Percentiles rank a stretch among this genome's conserved stretches.
These are phyloP conservation scores for Malurus melanocephalus DNA, from an alignment of 2,113 vertebrate species.

Conservation along the genomic window DNA sequence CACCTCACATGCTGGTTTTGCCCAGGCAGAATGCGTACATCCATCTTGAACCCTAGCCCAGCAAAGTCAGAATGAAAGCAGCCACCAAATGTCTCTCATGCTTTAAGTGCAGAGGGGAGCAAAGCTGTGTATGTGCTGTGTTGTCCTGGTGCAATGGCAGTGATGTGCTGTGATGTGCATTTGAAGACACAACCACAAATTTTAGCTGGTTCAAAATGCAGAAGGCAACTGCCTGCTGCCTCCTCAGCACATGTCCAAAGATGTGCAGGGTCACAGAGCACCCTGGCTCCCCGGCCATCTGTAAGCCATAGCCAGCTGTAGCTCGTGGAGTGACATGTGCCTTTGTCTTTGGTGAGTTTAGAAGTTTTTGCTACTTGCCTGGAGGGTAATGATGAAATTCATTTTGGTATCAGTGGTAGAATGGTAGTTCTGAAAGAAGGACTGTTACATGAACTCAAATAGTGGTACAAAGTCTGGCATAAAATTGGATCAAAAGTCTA, in stretches of 20 bases:
- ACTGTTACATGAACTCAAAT: not conserved
- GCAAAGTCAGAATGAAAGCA: not conserved
- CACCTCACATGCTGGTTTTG: not conserved
- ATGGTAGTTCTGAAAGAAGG: not conserved
- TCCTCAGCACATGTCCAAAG: not conserved
- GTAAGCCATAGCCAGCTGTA: not conserved
- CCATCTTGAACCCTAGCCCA: not conserved
- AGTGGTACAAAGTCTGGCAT: not conserved
- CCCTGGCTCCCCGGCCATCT: not conserved
- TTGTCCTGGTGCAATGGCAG: not conserved
- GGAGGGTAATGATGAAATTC: not conserved
- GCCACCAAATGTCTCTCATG: not conserved
- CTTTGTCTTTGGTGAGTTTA: not conserved
- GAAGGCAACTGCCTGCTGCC: not conserved
- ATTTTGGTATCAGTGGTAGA: not conserved
- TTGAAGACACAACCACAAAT: not conserved
- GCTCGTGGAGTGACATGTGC: rapidly evolving
- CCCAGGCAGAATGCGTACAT: not conserved
- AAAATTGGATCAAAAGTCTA: not conserved
- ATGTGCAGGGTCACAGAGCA: rapidly evolving
- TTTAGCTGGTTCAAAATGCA: not conserved
- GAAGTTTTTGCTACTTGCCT: not conserved
- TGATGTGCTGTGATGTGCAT: not conserved
- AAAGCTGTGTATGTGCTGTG: rapidly evolving
- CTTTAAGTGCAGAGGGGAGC: not conserved